These are phyloP conservation scores for Ursus arctos DNA, from an alignment of 2,113 vertebrate genomes.

Conservation along the genomic window DNA sequence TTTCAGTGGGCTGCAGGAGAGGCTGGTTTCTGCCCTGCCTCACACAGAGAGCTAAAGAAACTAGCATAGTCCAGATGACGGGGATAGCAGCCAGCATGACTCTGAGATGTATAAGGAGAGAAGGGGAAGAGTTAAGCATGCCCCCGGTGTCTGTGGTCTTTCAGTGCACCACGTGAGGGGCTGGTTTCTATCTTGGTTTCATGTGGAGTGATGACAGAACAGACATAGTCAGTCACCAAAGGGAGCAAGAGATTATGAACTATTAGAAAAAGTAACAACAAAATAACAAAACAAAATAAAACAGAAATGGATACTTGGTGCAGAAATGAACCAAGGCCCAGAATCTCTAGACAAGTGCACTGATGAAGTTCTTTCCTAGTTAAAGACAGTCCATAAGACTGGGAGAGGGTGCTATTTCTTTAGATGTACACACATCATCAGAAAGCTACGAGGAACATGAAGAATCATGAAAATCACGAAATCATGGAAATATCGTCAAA, in stretches of 20 bases:
- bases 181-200: rapidly evolving
- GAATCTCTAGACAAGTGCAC: background rate
- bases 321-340: background rate
- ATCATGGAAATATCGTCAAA: background rate
- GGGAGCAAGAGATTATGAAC: background rate
- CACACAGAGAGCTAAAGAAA: background rate
- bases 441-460: background rate
- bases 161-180: background rate
- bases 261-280: background rate
- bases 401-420: background rate
- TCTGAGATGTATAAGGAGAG: background rate
- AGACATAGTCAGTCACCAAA: background rate
- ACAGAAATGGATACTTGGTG: no score
- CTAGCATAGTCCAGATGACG: background rate
- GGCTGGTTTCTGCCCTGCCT: background rate
- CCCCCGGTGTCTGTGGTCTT: background rate
- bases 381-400: background rate
- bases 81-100: background rate
- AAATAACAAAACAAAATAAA: background rate
- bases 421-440: background rate
- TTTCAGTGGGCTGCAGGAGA: background rate
- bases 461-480: background rate
- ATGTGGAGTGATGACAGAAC: background rate
- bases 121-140: background rate
- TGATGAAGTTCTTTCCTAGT: background rate